Base-by-base conservation (phyloP, 2,113 vertebrate species). In the Gila orcuttii region DNA sequence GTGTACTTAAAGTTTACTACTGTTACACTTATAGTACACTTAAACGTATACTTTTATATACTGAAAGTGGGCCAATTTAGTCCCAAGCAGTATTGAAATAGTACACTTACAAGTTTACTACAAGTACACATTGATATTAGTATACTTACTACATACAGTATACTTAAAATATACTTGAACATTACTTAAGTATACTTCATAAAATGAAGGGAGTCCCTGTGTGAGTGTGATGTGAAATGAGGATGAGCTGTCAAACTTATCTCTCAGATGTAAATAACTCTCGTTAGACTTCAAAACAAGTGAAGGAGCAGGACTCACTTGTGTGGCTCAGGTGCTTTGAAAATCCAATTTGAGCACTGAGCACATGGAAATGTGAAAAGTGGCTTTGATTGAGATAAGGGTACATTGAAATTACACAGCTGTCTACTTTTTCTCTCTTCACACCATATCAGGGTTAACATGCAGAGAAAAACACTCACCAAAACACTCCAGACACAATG, bases 331-430 rank as follows among this genome's bases (percentile, higher is more conserved):
- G 21, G 55, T 62, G 55, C 36, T 62, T 42, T 42, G 77, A 79
- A 79, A 79, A 42, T 57, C 36, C 15, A 28, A 66, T n/a, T 66
- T 81, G 36, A 47, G 25, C 9, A 1, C 13, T 0, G 15, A 1
- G 5, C 36, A 47, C 60, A 81, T 66, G 62, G 21, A 80, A 80
- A 33, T 82, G 28, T 68, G 19, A 52, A 50, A 23, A 82, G 62
- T 11, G 25, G 19, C 25, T 31, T 82, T 52, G 62, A 80, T 80
- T 36, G n/a, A 52, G 62, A 82, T 82, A 21, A 62, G 33, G 78
- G 21, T 60, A n/a, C 10, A 17, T 15, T 45, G 59, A 50, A 81
- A 82, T 82, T 17, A 3, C 57, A 80, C 13, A 2, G 3, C 55
- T 1, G 8, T 64, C 23, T 31, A 19, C 12, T 81, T 33, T 82